Conservation (phyloP, 1,140 invertebrate genomes). For the Trachymyrmex cornetzi region DNA sequence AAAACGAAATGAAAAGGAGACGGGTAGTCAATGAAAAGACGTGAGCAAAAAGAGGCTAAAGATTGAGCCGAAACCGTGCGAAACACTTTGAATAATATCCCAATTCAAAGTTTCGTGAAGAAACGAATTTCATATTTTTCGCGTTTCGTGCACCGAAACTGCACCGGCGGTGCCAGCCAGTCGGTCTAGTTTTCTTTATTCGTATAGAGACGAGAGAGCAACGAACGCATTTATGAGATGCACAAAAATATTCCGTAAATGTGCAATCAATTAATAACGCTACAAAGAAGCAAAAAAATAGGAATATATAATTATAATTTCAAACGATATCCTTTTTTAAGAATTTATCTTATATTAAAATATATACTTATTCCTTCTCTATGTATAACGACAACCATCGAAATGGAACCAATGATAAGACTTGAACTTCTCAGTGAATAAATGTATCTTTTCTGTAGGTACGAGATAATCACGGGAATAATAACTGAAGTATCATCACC, state of each 20-base stretch:
- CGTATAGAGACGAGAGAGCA: slow-evolving; percentile 31
- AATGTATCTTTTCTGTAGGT: slow-evolving; percentile 18
- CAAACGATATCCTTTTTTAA: background rate
- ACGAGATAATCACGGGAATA: slow-evolving; percentile 49
- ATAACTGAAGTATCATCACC: slow-evolving; percentile 24
- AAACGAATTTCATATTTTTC: slow-evolving; percentile 84
- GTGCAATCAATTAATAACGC: slow-evolving; percentile 8
- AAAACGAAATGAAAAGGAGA: slow-evolving; percentile 38
- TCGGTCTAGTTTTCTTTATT: slow-evolving; percentile 78
- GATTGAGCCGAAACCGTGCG: slow-evolving; percentile 79
- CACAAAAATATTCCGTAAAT: slow-evolving; percentile 2
- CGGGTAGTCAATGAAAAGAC: slow-evolving; percentile 34
- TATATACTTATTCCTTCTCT: background rate
- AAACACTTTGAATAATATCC: slow-evolving; percentile 86
- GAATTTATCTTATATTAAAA: slow-evolving; percentile 8
- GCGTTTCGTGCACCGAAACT: slow-evolving; percentile 82
- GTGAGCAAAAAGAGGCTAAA: slow-evolving; percentile 42
- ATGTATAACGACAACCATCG: background rate
- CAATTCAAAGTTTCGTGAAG: slow-evolving; percentile 84
- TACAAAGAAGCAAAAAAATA: background rate
- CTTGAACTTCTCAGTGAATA: slow-evolving; percentile 22
- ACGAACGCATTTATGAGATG: slow-evolving; percentile 14
- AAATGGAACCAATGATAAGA: background rate
- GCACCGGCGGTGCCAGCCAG: slow-evolving; percentile 82
- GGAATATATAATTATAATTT: background rate